Percentiles rank a stretch among this genome's conserved stretches.
These are phyloP conservation scores for Omphaloscelis lunosa DNA, from an alignment of 2,888 invertebrate genomes.

Conservation along the genomic window DNA sequence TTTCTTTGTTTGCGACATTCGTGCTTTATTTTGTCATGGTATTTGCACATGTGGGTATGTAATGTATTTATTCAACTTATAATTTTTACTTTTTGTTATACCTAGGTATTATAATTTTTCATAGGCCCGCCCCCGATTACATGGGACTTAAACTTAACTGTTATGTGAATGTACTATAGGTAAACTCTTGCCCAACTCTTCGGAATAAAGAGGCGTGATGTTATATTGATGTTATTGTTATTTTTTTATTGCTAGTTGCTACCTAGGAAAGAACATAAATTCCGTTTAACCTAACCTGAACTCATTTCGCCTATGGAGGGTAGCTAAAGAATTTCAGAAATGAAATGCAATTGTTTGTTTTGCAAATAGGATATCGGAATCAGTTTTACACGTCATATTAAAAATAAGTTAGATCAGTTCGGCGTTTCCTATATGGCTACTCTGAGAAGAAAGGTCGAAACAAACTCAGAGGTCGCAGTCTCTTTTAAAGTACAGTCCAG, in stretches of 20 bases:
- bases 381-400: no score
- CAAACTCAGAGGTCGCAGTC: no score
- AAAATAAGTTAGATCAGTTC: no score
- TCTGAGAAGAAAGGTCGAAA: no score
- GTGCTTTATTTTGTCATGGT: conserved; percentile 35
- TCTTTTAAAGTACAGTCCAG: no score
- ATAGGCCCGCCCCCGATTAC: no score
- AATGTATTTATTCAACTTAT: not conserved
- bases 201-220: not conserved
- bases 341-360: no score
- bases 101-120: not conserved
- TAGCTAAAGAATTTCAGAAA: conserved; percentile 12
- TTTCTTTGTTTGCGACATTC: conserved; percentile 21
- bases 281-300: not conserved
- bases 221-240: not conserved
- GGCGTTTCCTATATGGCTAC: no score
- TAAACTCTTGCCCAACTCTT: not conserved
- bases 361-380: no score
- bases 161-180: not conserved
- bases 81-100: not conserved
- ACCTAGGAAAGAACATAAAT: not conserved
- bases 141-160: not conserved
- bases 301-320: not conserved
- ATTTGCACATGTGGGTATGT: conserved; percentile 18
- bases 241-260: not conserved